phyloP scores from a whole-genome alignment of 2,888 invertebrate species.

The Sipunculus nudus region DNA sequence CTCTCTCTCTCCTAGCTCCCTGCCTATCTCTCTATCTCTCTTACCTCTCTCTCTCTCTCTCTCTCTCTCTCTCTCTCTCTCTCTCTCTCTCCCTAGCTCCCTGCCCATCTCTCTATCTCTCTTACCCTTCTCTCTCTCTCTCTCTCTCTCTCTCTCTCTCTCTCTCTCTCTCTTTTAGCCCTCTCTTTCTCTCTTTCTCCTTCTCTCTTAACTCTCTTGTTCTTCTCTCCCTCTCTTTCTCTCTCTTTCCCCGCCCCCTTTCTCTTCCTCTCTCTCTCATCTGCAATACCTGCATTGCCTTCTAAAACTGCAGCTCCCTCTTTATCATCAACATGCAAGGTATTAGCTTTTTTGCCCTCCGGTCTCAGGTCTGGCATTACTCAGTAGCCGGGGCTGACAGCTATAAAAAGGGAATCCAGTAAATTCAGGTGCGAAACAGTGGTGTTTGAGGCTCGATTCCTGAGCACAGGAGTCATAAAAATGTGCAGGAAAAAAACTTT shows the following conservation, averaged over 20 bases:
- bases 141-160: neutral
- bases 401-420: no score
- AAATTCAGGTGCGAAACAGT: no score
- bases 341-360: no score
- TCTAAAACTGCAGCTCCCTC: neutral
- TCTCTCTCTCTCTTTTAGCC: constrained; percentile 2
- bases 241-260: neutral
- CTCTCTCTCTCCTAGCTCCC: constrained; percentile 13
- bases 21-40: neutral
- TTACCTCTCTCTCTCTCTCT: constrained; percentile 8
- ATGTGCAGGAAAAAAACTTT: no score
- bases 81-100: neutral
- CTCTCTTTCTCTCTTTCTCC: neutral
- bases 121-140: constrained; percentile 1
- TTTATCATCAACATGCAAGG: no score
- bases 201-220: neutral
- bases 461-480: no score
- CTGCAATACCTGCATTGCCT: neutral
- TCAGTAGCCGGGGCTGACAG: no score
- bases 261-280: neutral
- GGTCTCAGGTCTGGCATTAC: no score
- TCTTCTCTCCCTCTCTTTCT: neutral
- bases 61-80: neutral
- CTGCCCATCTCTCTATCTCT: neutral
- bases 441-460: no score